Percentiles rank a stretch among this genome's conserved stretches.
These are phyloP conservation scores for Amazona finschi DNA, from an alignment of 2,797 vertebrate genomes.

Conservation along the genomic window DNA sequence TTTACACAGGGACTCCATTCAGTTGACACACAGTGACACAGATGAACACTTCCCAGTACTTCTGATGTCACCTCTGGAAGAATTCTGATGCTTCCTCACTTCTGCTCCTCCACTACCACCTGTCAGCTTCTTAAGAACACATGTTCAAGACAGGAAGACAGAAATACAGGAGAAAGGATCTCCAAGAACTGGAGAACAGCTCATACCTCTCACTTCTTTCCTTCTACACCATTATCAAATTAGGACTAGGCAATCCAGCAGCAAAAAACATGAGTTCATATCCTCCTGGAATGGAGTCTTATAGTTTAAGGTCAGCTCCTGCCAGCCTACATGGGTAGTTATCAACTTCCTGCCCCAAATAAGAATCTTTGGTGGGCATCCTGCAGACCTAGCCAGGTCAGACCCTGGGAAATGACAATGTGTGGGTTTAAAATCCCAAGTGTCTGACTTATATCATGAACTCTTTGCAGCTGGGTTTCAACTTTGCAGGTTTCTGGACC, in stretches of 20 bases:
- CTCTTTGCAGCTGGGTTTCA: background rate
- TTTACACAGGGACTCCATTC: background rate
- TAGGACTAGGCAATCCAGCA: background rate
- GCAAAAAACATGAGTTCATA: fast-evolving
- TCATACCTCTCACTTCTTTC: background rate
- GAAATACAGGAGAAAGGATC: background rate
- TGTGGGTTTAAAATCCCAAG: background rate
- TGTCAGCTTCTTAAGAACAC: background rate
- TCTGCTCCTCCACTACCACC: background rate
- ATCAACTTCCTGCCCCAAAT: background rate
- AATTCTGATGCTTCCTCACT: background rate
- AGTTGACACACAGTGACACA: fast-evolving
- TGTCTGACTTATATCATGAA: background rate
- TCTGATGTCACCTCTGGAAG: background rate
- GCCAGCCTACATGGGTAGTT: background rate
- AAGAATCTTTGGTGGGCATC: background rate
- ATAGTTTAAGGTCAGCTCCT: background rate
- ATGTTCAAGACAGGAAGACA: background rate
- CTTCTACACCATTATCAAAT: background rate
- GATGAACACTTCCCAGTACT: background rate
- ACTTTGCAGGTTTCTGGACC: background rate
- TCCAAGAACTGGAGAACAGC: background rate
- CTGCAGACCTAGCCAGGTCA: background rate
- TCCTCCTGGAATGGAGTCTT: background rate
- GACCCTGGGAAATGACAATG: background rate